These are phyloP conservation scores for Calcarius lapponicus DNA, from an alignment of 2,797 vertebrate species.

Conservation along the genomic window DNA sequence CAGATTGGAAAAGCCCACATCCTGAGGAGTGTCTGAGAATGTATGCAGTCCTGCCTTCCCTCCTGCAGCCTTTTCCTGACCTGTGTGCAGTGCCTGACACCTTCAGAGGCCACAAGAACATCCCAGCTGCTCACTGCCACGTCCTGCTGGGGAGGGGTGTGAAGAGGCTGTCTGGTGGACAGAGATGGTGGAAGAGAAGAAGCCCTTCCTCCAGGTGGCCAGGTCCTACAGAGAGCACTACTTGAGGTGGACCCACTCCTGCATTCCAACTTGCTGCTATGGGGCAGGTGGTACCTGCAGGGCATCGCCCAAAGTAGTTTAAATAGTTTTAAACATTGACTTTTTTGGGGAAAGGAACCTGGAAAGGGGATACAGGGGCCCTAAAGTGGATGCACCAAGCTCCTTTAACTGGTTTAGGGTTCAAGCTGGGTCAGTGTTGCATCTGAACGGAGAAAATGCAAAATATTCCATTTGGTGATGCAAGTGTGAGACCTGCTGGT, in stretches of 20 bases:
- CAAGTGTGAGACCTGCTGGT: not conserved
- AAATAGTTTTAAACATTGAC: not conserved
- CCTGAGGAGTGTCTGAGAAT: not conserved
- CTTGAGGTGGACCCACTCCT: not conserved
- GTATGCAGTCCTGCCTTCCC: not conserved
- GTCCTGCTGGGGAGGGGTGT: not conserved
- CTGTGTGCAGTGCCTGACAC: not conserved
- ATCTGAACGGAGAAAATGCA: not conserved
- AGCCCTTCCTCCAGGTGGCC: not conserved
- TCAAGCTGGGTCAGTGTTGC: not conserved
- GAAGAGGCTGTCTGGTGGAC: not conserved
- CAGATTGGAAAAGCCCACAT: not conserved
- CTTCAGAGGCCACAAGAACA: not conserved
- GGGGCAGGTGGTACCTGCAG: not conserved
- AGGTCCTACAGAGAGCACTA: not conserved
- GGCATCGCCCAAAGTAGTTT: fast-evolving
- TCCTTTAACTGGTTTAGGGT: not conserved
- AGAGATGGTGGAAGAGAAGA: not conserved
- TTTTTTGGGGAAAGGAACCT: not conserved
- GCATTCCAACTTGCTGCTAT: not conserved
- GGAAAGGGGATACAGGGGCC: not conserved
- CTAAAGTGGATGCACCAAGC: not conserved
- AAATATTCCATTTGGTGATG: not conserved
- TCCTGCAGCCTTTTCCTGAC: not conserved
- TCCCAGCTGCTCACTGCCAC: not conserved